phyloP scores from a whole-genome alignment of 2,113 vertebrate species.

The Pachycephala philippinensis region DNA sequence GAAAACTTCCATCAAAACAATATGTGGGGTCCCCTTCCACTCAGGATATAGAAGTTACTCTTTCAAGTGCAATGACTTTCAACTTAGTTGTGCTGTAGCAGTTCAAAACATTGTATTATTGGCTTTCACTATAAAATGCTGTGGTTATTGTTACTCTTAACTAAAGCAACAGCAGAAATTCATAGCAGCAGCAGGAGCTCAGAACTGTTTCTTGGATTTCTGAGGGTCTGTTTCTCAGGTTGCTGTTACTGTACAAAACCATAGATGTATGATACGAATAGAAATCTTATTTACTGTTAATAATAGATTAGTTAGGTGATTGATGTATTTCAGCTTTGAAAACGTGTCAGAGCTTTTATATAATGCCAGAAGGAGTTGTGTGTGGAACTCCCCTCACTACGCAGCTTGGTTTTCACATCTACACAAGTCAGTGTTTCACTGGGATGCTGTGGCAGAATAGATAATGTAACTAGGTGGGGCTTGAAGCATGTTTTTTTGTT shows the following conservation, averaged over 20 bases:
- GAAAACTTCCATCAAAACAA: background rate
- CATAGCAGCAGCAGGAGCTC: background rate
- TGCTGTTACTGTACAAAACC: background rate
- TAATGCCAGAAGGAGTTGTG: background rate
- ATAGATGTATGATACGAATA: accelerated
- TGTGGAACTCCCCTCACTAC: background rate
- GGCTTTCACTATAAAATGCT: background rate
- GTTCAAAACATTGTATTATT: background rate
- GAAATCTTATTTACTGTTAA: background rate
- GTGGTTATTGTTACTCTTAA: background rate
- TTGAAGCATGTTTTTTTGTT: background rate
- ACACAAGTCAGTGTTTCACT: background rate
- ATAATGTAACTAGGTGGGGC: background rate
- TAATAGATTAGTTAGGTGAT: background rate
- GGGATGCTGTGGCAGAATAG: background rate
- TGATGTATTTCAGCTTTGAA: background rate
- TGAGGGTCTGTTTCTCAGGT: background rate
- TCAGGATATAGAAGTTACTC: background rate
- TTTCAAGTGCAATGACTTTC: background rate
- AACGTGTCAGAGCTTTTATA: background rate
- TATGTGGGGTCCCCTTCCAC: background rate
- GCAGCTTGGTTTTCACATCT: accelerated
- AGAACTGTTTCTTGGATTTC: background rate
- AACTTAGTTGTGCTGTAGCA: background rate
- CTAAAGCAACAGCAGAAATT: background rate